Evolutionary conservation across 2,888 invertebrate genomes (phyloP).

Genomic region (Rapana venosa): DNA sequence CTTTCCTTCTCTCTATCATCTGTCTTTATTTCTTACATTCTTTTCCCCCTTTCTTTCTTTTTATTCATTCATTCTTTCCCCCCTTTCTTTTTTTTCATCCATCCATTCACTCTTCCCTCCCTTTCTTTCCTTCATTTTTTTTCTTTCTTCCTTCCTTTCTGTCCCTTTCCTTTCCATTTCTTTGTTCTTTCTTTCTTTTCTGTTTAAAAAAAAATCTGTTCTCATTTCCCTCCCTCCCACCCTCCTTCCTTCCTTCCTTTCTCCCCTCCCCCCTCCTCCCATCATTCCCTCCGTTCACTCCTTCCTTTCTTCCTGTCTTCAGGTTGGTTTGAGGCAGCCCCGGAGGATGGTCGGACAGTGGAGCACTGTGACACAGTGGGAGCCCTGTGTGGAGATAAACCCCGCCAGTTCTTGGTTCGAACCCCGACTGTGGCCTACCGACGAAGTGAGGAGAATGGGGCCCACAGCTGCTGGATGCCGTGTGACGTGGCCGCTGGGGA

Average conservation of each 20-base stretch:
- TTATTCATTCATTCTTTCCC: too few relatives aligned
- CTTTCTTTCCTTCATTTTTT: not conserved
- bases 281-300: not conserved
- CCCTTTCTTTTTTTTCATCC: not conserved
- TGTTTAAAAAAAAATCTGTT: not conserved
- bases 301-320: slow-evolving; percentile 4
- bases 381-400: slow-evolving; percentile 67
- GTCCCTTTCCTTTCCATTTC: not conserved
- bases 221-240: not conserved
- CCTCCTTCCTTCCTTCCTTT: not conserved
- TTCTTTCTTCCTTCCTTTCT: not conserved
- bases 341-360: slow-evolving; percentile 71
- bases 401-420: slow-evolving; percentile 68
- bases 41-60: too few relatives aligned
- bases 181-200: not conserved
- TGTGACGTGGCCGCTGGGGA: slow-evolving; percentile 68
- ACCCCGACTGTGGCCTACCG: slow-evolving; percentile 70
- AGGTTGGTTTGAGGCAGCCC: slow-evolving; percentile 74
- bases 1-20: too few relatives aligned
- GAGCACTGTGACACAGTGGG: slow-evolving; percentile 72
- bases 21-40: too few relatives aligned
- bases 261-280: not conserved
- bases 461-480: slow-evolving; percentile 66
- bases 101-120: not conserved
- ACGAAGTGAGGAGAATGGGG: slow-evolving; percentile 60